A percentile compares a stretch with the other conserved stretches of the same genome.
Evolutionary conservation across 2,797 vertebrate species (phyloP).

Genomic region (Orientallactaga sibirica): DNA sequence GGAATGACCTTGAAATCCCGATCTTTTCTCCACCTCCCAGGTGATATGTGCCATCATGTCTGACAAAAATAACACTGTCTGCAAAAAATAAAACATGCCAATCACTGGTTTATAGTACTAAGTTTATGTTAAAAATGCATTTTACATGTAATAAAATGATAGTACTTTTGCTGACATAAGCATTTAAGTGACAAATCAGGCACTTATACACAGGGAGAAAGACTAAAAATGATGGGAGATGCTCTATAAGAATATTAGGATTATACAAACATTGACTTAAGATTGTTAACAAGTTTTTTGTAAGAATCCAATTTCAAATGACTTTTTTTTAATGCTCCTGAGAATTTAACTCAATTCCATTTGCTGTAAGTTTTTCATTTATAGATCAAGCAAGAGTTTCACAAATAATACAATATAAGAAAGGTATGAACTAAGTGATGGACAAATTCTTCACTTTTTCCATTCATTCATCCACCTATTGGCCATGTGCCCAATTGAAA

Average conservation of each 20-base stretch:
- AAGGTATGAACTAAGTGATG: background rate
- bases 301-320: slow-evolving; percentile 50
- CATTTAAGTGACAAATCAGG: background rate
- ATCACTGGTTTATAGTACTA: background rate
- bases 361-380: slow-evolving; percentile 53
- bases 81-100: background rate
- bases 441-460: background rate
- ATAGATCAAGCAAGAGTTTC: background rate
- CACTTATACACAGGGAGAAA: background rate
- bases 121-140: background rate
- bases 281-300: background rate
- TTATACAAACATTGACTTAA: slow-evolving; percentile 13
- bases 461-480: background rate
- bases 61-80: background rate
- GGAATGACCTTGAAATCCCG: background rate
- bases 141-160: slow-evolving; percentile 24
- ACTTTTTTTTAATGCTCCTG: background rate
- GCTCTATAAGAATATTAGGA: background rate
- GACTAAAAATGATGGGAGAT: background rate
- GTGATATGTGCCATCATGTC: no score
- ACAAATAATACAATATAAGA: background rate
- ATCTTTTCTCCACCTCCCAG: background rate
- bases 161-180: slow-evolving; percentile 39
- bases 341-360: slow-evolving; percentile 35
- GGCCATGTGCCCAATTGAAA: background rate